Conservation (phyloP, 2,888 invertebrate species). For the Ypsolopha sequella region DNA sequence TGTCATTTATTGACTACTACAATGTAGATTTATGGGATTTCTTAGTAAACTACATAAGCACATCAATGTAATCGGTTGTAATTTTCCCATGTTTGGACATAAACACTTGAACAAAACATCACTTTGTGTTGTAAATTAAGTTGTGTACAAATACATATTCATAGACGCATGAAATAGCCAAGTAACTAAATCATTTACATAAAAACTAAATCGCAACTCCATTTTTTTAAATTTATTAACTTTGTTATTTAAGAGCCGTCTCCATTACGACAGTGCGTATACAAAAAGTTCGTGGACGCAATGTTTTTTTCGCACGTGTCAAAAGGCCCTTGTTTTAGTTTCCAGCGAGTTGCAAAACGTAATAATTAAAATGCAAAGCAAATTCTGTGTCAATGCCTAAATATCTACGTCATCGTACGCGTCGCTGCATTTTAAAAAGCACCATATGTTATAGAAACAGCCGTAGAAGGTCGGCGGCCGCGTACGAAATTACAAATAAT, state of each 20-base stretch:
- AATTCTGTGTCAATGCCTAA: slow-evolving; percentile 40
- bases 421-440: neutral
- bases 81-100: no score
- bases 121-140: no score
- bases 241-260: neutral
- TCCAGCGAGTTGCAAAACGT: slow-evolving; percentile 15
- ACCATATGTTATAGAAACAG: neutral
- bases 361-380: slow-evolving; percentile 34
- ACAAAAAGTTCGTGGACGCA: neutral
- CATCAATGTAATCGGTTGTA: no score
- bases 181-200: neutral
- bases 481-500: neutral
- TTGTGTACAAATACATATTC: no score
- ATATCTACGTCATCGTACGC: slow-evolving; percentile 8
- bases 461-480: neutral
- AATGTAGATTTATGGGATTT: no score
- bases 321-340: slow-evolving; percentile 14
- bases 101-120: no score
- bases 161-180: no score
- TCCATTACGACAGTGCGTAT: neutral
- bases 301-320: neutral
- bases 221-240: neutral
- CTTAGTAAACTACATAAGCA: no score
- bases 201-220: neutral
- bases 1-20: no score